Evolutionary conservation across 2,888 invertebrate species (phyloP).

Genomic region (Morinoia aosen): DNA sequence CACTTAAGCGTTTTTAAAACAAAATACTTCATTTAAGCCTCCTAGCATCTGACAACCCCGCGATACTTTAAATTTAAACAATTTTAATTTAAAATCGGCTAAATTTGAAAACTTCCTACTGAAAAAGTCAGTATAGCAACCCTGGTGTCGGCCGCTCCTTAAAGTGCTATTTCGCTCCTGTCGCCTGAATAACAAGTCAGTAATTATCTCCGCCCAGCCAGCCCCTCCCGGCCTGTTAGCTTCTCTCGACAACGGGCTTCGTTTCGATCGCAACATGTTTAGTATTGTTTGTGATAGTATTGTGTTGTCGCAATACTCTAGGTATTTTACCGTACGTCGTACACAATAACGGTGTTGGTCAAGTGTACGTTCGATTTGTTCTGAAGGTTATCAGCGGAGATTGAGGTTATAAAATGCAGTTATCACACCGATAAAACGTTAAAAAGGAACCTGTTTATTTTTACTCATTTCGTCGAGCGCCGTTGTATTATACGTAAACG

Average conservation of each 20-base stretch:
- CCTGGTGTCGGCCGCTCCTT: neutral
- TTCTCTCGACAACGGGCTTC: neutral
- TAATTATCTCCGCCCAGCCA: neutral
- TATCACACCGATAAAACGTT: no score
- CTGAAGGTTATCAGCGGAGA: neutral
- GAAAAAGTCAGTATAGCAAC: no score
- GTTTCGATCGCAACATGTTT: neutral
- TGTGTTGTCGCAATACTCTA: neutral
- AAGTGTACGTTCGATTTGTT: neutral
- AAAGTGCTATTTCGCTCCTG: neutral
- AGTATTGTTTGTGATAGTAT: neutral
- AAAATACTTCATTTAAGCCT: no score
- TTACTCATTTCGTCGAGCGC: no score
- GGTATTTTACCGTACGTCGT: no score
- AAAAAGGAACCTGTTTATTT: no score
- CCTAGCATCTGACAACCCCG: no score
- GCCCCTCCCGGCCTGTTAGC: neutral
- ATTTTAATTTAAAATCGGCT: no score
- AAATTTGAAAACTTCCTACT: no score
- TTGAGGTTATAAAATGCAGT: neutral
- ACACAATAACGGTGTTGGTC: neutral
- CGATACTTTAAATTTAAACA: no score
- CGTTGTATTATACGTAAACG: no score
- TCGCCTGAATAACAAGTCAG: neutral
- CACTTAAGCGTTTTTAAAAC: no score